Conservation (phyloP, 2,888 invertebrate genomes). For the Hermaeophaga mercurialis region DNA sequence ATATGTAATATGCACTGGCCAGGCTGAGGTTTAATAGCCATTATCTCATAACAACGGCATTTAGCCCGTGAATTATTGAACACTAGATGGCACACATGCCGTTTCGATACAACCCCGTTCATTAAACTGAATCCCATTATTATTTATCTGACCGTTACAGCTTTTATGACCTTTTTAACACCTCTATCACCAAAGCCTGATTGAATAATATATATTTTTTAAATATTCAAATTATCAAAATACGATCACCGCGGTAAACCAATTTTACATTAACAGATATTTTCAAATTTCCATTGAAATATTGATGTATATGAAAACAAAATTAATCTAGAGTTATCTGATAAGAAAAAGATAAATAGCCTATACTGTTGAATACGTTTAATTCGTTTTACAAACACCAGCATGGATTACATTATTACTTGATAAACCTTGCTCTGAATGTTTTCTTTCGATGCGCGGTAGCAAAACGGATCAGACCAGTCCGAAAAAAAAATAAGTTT, state of each 20-base stretch:
- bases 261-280: not conserved
- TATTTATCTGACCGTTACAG: constrained; percentile 50
- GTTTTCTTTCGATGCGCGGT: too few species aligned
- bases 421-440: too few species aligned
- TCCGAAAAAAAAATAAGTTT: too few species aligned
- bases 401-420: too few species aligned
- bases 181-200: constrained; percentile 41
- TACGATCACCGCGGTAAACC: not conserved
- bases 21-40: constrained; percentile 52
- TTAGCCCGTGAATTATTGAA: constrained; percentile 54
- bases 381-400: too few species aligned
- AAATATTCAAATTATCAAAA: not conserved
- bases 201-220: constrained; percentile 38
- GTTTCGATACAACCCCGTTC: constrained; percentile 45
- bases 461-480: too few species aligned
- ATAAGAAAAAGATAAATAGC: too few species aligned
- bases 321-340: too few species aligned
- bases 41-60: constrained; percentile 55
- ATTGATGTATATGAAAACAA: too few species aligned
- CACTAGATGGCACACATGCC: constrained; percentile 52
- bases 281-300: too few species aligned
- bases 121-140: constrained; percentile 50
- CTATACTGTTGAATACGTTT: too few species aligned
- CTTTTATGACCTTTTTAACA: constrained; percentile 50
- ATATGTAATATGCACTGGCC: constrained; percentile 51